Evolutionary conservation across 2,797 vertebrate genomes (phyloP), one percentile per base, ranked within the genome.

Genomic region (Sebastes baramenuke): DNA sequence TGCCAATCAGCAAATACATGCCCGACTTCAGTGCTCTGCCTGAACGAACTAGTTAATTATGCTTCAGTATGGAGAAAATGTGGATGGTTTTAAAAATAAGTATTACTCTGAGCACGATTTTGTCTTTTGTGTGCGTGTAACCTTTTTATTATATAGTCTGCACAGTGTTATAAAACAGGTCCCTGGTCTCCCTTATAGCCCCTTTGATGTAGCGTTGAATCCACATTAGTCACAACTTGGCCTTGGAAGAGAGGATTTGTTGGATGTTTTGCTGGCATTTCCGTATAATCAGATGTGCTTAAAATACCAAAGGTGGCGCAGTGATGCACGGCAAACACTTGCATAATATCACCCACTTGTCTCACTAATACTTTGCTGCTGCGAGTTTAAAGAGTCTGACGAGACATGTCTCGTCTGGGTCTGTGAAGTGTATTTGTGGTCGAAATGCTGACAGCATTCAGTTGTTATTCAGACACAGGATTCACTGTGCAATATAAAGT

Each of bases 221-320:
- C 46, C 77, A 77, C 77, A 79, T 81, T 75, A 84, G 61, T 77
- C 81, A 86, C 27, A 75, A 38, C 32, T 46, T 75, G 77, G 69
- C 62, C 55, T 68, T n/a, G 55, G 69, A 77, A 72, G 24, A 77
- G 72, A 60, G 30, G 46, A 72, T 85, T 78, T 81, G 36, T 73
- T 60, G 32, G 30, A 72, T 72, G 29, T 76, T 85, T 79, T 80
- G 56, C 77, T 76, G 76, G 67, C 61, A 82, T 72, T 81, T 72
- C 54, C 75, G 64, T 65, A 62, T 81, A 84, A 87, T 87, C 78
- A 85, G 65, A 88, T 86, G 64, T 61, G 74, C 77, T 87, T 75
- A 75, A 87, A 80, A 81, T 74, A 84, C 67, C 22, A 72, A 83
- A 80, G 49, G 55, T 77, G 46, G 56, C 14, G 16, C 68, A 29